A percentile compares a stretch with the other conserved stretches of the same genome.
Conservation (phyloP, 2,113 vertebrate genomes). For the Tragelaphus strepsiceros region DNA sequence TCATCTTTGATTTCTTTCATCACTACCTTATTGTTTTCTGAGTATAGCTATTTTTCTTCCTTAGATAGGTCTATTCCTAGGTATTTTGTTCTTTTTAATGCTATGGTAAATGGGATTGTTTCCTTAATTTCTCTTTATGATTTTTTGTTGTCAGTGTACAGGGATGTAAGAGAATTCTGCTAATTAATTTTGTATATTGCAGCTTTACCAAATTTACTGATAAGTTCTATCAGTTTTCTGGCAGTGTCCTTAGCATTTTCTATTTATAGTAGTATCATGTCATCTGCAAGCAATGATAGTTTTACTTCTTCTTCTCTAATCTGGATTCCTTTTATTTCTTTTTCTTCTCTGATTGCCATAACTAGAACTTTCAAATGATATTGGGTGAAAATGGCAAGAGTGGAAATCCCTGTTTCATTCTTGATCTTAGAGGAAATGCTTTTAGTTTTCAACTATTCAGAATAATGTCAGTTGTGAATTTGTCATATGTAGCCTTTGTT, state of each 20-base stretch:
- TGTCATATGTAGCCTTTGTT: background rate
- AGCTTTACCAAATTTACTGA: background rate
- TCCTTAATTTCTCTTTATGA: background rate
- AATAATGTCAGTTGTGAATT: background rate
- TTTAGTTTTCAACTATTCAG: background rate
- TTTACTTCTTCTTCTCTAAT: background rate
- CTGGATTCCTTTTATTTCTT: background rate
- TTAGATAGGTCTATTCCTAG: background rate
- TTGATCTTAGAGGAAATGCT: background rate
- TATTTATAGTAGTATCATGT: background rate
- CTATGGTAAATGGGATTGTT: background rate
- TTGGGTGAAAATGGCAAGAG: background rate
- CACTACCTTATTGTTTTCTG: background rate
- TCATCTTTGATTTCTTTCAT: background rate
- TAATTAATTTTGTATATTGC: background rate
- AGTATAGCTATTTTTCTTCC: background rate
- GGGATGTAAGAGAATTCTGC: background rate
- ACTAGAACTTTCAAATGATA: background rate
- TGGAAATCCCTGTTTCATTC: background rate
- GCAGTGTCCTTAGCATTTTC: background rate
- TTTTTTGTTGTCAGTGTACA: background rate
- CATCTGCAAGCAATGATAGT: background rate
- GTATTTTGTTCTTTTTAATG: background rate
- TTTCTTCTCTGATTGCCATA: background rate
- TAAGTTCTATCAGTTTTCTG: background rate